These are phyloP conservation scores for Antheraea mylitta DNA, from an alignment of 1,140 invertebrate genomes.

Conservation along the genomic window DNA sequence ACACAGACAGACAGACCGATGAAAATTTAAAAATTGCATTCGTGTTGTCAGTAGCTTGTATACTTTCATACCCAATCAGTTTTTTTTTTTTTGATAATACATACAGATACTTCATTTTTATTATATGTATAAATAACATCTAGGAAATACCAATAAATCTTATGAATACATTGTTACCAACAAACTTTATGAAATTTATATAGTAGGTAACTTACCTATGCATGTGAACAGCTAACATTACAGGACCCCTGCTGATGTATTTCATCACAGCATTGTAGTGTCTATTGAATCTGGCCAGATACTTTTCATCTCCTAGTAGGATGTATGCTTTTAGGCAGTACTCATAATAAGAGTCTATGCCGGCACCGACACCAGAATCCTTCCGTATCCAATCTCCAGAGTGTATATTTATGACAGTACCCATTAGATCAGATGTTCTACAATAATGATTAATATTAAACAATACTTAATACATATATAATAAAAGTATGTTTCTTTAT, in stretches of 20 bases:
- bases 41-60: no score
- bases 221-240: constrained; percentile 99
- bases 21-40: no score
- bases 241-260: constrained; percentile 96
- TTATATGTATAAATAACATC: no score
- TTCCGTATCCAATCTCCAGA: constrained; percentile 97
- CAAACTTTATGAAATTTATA: no score
- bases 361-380: constrained; percentile 98
- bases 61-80: no score
- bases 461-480: no score
- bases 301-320: constrained; percentile 92
- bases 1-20: no score
- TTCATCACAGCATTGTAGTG: constrained; percentile 99
- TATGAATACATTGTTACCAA: no score
- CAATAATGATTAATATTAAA: constrained; percentile 8
- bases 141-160: no score
- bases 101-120: no score
- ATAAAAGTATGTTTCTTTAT: no score
- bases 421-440: constrained; percentile 93
- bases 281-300: constrained; percentile 95
- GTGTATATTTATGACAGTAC: constrained; percentile 97
- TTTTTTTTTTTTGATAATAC: no score
- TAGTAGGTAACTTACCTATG: constrained; percentile 78
- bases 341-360: constrained; percentile 99
- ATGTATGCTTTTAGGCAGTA: constrained; percentile 97